phyloP scores from a whole-genome alignment of 2,888 invertebrate genomes.

The Drosophila algonquin region DNA sequence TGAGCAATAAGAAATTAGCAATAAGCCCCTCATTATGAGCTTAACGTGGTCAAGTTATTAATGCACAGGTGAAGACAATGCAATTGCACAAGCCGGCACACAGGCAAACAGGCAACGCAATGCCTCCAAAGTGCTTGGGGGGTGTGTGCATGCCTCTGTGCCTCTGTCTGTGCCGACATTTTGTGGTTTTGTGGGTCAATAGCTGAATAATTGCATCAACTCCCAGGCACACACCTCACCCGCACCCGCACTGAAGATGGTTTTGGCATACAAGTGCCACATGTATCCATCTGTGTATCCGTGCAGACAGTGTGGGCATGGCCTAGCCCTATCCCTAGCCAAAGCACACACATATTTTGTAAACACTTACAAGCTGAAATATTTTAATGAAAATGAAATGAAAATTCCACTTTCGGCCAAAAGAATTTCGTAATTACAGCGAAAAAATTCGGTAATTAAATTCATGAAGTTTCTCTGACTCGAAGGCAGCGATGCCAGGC shows the following conservation, averaged over 20 bases:
- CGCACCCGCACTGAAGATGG: not conserved
- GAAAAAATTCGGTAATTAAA: conserved; percentile 77
- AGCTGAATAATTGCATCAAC: conserved; percentile 70
- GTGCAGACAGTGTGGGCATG: not conserved
- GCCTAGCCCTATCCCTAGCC: conserved; percentile 14
- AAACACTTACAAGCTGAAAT: conserved; percentile 72
- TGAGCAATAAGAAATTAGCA: conserved; percentile 44
- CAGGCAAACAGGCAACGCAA: not conserved
- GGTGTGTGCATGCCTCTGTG: not conserved
- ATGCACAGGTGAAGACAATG: conserved; percentile 75
- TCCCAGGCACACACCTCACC: conserved; percentile 17
- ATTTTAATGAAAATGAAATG: conserved; percentile 77
- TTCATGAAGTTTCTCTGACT: conserved; percentile 76
- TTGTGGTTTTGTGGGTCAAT: conserved; percentile 72
- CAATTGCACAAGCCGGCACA: conserved; percentile 11
- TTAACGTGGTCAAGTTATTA: conserved; percentile 74
- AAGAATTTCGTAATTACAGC: conserved; percentile 79
- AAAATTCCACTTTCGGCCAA: conserved; percentile 76
- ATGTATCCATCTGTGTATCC: conserved; percentile 5
- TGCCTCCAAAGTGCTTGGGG: conserved; percentile 3
- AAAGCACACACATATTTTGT: conserved; percentile 61
- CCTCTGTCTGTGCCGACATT: conserved; percentile 50
- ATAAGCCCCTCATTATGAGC: conserved; percentile 72
- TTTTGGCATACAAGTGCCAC: not conserved
- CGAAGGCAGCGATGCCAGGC: conserved; percentile 48